Conservation (phyloP, 2,888 invertebrate species). For the Drosophila infuscata region DNA sequence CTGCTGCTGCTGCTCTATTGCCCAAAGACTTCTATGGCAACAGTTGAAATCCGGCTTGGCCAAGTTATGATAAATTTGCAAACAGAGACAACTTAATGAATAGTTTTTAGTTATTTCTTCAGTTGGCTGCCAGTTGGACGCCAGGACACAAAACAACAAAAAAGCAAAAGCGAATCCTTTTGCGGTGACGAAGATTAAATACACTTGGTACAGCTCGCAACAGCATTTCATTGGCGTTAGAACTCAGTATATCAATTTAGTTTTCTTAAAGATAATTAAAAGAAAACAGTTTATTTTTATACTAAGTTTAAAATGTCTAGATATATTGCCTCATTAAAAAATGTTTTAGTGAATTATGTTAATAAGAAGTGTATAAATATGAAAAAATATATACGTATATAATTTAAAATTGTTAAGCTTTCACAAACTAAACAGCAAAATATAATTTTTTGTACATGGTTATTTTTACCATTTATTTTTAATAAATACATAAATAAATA, state of each 20-base stretch:
- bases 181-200: not conserved
- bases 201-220: conserved; percentile 3
- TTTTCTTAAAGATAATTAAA: not conserved
- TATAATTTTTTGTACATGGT: not conserved
- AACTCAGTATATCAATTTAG: not conserved
- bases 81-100: conserved; percentile 77
- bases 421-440: not conserved
- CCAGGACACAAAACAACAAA: conserved; percentile 23
- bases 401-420: not conserved
- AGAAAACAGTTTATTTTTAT: not conserved
- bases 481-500: not conserved
- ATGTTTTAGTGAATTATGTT: not conserved
- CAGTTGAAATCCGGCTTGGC: conserved; percentile 59
- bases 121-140: conserved; percentile 46
- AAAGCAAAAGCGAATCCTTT: not conserved
- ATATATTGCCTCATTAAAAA: not conserved
- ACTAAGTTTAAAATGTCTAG: too few relatives aligned
- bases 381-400: not conserved
- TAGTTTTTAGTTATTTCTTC: conserved; percentile 56
- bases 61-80: conserved; percentile 75
- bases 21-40: conserved; percentile 22
- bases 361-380: not conserved
- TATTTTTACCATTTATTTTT: not conserved
- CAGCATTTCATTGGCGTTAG: not conserved
- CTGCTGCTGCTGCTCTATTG: not conserved